Conservation (phyloP, 64 coral and sea anemone genomes). For the Platygyra sinensis region DNA sequence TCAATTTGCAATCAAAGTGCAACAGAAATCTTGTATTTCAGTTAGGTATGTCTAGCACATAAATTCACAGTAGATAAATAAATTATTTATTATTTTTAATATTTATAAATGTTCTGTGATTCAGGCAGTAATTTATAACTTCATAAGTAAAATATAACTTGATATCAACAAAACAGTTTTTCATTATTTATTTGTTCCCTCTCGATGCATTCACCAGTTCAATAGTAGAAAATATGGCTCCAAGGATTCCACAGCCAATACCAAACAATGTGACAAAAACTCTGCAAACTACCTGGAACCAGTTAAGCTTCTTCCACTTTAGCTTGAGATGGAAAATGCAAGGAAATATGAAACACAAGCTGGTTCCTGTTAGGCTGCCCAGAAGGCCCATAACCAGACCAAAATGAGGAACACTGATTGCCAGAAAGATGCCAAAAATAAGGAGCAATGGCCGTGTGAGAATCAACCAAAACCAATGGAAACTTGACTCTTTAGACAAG, state of each 20-base stretch:
- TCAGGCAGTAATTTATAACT: no score
- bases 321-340: conserved; percentile 35
- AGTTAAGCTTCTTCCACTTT: conserved; percentile 22
- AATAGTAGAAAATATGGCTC: conserved; percentile 12
- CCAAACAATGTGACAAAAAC: not conserved
- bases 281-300: conserved; percentile 3
- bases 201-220: conserved; percentile 4
- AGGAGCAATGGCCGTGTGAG: conserved; percentile 62
- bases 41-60: no score
- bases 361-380: conserved; percentile 84
- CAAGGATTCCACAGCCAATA: conserved; percentile 19
- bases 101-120: no score
- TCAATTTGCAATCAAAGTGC: no score
- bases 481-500: conserved; percentile 44
- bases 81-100: no score
- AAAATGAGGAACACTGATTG: conserved; percentile 86
- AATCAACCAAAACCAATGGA: conserved; percentile 79
- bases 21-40: no score
- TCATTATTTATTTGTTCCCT: not conserved
- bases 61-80: no score
- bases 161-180: not conserved
- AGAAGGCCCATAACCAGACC: conserved; percentile 83
- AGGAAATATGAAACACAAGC: conserved; percentile 68
- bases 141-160: no score
- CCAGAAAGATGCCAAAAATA: conserved; percentile 75